A percentile compares a stretch with the other conserved stretches of the same genome.
These are phyloP conservation scores for Phymanthus crucifer DNA, from an alignment of 92 coral and sea anemone species.

Conservation along the genomic window DNA sequence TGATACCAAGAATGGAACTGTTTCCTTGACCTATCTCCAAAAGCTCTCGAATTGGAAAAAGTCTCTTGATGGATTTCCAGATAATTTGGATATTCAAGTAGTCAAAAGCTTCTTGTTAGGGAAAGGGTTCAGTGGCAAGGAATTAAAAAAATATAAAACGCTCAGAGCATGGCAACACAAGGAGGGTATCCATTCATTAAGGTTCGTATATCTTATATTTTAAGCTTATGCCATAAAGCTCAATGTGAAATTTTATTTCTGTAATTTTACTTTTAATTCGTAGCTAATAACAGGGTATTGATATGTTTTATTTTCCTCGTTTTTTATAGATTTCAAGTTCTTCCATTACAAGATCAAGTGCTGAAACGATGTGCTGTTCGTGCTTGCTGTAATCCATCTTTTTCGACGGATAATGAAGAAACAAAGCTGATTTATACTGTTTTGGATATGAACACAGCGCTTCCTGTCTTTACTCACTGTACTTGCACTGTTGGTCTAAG, in stretches of 20 bases:
- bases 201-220: slow-evolving; percentile 16
- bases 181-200: slow-evolving; percentile 41
- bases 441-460: slow-evolving; percentile 38
- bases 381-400: slow-evolving; percentile 51
- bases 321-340: slow-evolving; percentile 8
- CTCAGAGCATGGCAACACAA: slow-evolving; percentile 52
- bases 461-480: slow-evolving; percentile 52
- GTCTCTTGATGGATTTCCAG: slow-evolving; percentile 17
- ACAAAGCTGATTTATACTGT: slow-evolving; percentile 42
- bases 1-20: slow-evolving; percentile 25
- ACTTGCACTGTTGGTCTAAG: slow-evolving; percentile 59
- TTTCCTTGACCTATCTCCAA: slow-evolving; percentile 37
- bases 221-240: slow-evolving; percentile 9
- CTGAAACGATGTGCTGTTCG: slow-evolving; percentile 43
- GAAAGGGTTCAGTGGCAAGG: slow-evolving; percentile 43
- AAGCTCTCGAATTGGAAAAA: slow-evolving; percentile 42
- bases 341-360: slow-evolving; percentile 9
- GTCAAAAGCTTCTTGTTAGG: slow-evolving; percentile 46
- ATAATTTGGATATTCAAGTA: slow-evolving; percentile 23
- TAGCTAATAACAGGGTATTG: slow-evolving; percentile 11
- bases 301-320: neutral
- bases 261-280: slow-evolving; percentile 8
- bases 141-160: slow-evolving; percentile 39
- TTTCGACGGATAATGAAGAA: slow-evolving; percentile 52
- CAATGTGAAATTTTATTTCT: slow-evolving; percentile 19